Percentiles rank a stretch among this genome's conserved stretches.
Evolutionary conservation across 1,140 invertebrate species (phyloP).

Genomic region (Chionoecetes opilio): DNA sequence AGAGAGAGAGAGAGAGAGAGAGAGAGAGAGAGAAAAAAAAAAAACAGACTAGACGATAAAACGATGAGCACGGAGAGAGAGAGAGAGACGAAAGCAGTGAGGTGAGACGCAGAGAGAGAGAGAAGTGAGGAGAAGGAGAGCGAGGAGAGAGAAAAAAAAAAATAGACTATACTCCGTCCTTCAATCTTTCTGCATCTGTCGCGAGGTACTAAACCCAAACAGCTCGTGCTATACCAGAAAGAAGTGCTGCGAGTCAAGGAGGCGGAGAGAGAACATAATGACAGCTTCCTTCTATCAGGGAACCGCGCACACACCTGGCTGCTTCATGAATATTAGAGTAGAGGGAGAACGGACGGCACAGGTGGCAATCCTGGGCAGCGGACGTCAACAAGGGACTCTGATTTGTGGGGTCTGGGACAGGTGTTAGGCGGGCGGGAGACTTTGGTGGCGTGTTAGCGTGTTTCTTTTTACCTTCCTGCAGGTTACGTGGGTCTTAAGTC

Average conservation of each 20-base stretch:
- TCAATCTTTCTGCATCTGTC: not conserved
- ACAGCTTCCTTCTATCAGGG: conserved; percentile 41
- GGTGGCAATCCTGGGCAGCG: not conserved
- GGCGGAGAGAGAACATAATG: not conserved
- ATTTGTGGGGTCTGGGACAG: not conserved
- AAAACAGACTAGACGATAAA: too few species aligned
- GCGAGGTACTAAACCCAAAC: too few species aligned
- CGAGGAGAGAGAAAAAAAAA: not conserved
- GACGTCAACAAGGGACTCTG: not conserved
- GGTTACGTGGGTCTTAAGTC: not conserved
- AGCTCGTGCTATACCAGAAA: too few species aligned
- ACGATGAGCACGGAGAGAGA: not conserved
- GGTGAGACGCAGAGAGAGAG: conserved; percentile 37
- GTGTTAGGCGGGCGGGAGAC: not conserved
- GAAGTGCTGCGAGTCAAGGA: not conserved
- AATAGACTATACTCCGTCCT: too few species aligned
- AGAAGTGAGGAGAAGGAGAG: not conserved
- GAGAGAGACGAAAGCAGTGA: too few species aligned
- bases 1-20: conserved; percentile 10
- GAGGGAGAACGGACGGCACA: not conserved
- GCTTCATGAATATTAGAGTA: conserved; percentile 43
- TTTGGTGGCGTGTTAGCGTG: not conserved
- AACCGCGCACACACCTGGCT: conserved; percentile 52
- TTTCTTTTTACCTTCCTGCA: not conserved
- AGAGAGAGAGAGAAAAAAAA: not conserved